Conservation (phyloP, 1,140 invertebrate genomes). For the Danaus plexippus region DNA sequence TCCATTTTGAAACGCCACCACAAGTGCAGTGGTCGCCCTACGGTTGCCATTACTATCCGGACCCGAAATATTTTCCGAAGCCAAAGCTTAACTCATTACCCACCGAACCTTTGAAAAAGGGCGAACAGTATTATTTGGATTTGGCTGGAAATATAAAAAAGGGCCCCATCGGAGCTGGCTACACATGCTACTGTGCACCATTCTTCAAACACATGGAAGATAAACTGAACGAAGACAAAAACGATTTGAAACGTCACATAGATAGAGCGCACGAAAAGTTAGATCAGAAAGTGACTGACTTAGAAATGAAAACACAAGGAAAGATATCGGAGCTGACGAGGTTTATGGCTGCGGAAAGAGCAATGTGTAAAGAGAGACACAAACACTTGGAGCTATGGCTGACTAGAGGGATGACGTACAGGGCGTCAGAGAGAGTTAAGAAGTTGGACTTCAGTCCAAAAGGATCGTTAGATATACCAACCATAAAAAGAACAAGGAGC, state of each 20-base stretch:
- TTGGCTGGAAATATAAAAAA: slow-evolving; percentile 97
- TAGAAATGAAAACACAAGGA: slow-evolving; percentile 84
- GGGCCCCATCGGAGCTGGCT: slow-evolving; percentile 91
- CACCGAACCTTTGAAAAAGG: slow-evolving; percentile 86
- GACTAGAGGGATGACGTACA: slow-evolving; percentile 72
- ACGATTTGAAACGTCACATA: slow-evolving; percentile 88
- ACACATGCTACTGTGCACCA: slow-evolving; percentile 84
- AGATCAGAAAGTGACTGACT: slow-evolving; percentile 84
- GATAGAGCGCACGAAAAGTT: slow-evolving; percentile 85
- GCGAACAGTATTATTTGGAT: slow-evolving; percentile 95
- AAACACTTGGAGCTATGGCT: slow-evolving; percentile 80
- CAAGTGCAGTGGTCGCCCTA: slow-evolving; percentile 85
- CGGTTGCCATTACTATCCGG: slow-evolving; percentile 90
- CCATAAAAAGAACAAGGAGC: slow-evolving; percentile 76
- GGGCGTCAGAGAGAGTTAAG: slow-evolving; percentile 73
- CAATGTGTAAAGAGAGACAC: slow-evolving; percentile 76
- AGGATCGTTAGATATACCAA: slow-evolving; percentile 73
- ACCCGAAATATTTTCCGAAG: slow-evolving; percentile 85
- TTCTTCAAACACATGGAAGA: slow-evolving; percentile 91
- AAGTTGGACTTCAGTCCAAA: slow-evolving; percentile 72
- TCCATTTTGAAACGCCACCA: slow-evolving; percentile 61
- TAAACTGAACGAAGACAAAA: slow-evolving; percentile 86
- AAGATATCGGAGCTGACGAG: slow-evolving; percentile 82
- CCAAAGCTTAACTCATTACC: slow-evolving; percentile 88
- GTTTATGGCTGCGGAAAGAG: slow-evolving; percentile 76